A percentile compares a stretch with the other conserved stretches of the same genome.
These are phyloP conservation scores for Guaruba guarouba DNA, from an alignment of 2,113 vertebrate species.

Conservation along the genomic window DNA sequence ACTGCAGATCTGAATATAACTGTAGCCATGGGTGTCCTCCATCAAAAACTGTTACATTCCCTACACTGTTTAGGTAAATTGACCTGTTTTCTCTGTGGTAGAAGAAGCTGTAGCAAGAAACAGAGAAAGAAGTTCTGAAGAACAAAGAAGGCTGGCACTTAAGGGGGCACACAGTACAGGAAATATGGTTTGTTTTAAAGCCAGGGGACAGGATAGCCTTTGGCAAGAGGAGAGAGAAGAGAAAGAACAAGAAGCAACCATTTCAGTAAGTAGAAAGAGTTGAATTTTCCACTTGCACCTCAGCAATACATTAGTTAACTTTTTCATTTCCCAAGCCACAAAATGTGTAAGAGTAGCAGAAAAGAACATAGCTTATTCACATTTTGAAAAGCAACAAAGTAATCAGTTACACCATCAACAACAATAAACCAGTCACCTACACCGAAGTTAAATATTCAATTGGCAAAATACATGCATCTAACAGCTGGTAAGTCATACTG, in stretches of 20 bases:
- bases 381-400: not conserved
- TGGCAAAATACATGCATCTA: not conserved
- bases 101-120: not conserved
- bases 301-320: not conserved
- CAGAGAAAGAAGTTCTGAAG: not conserved
- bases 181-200: not conserved
- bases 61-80: not conserved
- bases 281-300: not conserved
- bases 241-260: not conserved
- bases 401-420: slow-evolving; percentile 3
- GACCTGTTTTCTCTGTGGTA: not conserved
- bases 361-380: not conserved
- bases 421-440: slow-evolving; percentile 14
- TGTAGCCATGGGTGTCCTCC: not conserved
- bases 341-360: not conserved
- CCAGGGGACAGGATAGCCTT: not conserved
- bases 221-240: not conserved
- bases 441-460: not conserved
- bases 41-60: not conserved
- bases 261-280: not conserved
- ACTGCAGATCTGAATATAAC: not conserved
- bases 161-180: not conserved
- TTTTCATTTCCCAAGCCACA: not conserved
- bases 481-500: slow-evolving; percentile 20
- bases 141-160: not conserved